phyloP scores from a whole-genome alignment of 2,113 vertebrate species.

The Anhinga rufa region DNA sequence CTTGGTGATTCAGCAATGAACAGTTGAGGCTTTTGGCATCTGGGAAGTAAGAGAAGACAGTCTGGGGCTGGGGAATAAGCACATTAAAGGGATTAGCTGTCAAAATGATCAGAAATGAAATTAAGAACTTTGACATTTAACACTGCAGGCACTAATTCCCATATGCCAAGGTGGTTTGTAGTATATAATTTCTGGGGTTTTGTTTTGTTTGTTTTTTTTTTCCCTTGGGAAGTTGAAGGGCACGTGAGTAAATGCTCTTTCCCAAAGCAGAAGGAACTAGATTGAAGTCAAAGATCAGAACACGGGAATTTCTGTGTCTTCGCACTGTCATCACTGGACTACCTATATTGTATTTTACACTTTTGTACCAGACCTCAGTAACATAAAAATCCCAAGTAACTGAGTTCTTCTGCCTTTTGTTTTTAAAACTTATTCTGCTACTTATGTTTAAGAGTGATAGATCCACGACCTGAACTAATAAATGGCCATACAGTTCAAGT shows the following conservation, averaged over 20 bases:
- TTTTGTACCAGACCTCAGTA: background rate
- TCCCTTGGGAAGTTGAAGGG: background rate
- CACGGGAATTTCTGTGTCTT: background rate
- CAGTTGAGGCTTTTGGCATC: background rate
- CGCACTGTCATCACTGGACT: background rate
- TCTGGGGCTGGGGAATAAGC: background rate
- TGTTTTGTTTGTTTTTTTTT: background rate
- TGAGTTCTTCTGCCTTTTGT: background rate
- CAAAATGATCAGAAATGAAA: constrained; percentile 24
- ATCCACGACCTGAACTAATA: background rate
- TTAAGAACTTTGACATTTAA: background rate
- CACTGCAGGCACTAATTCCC: constrained; percentile 10
- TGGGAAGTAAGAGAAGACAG: background rate
- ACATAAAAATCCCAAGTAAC: background rate
- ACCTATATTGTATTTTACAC: background rate
- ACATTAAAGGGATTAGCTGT: constrained; percentile 13
- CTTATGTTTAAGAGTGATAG: background rate
- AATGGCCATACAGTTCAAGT: background rate
- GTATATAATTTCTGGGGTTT: background rate
- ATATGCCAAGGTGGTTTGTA: background rate
- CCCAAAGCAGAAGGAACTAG: background rate
- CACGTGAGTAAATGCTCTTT: background rate
- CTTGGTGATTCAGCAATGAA: background rate
- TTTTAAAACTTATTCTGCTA: background rate
- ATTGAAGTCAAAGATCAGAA: background rate